Conservation (phyloP, 2,113 vertebrate species). For the Tichodroma muraria region DNA sequence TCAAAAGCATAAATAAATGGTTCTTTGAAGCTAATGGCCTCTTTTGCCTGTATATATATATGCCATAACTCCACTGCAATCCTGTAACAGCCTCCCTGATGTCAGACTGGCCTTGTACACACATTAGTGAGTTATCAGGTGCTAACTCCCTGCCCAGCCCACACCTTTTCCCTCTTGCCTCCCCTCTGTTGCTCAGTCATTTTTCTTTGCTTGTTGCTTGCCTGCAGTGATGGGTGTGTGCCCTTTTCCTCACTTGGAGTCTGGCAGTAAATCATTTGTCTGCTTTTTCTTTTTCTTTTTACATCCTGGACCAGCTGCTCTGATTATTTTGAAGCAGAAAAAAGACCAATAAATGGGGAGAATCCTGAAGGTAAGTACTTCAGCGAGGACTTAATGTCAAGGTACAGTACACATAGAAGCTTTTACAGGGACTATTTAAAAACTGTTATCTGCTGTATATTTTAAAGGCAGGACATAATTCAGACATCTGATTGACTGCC, state of each 20-base stretch:
- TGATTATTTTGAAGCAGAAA: conserved; percentile 38
- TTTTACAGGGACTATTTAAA: conserved; percentile 24
- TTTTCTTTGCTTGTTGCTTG: neutral
- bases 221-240: neutral
- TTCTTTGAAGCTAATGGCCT: neutral
- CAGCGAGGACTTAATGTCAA: conserved; percentile 41
- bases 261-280: neutral
- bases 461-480: conserved; percentile 33
- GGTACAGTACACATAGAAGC: conserved; percentile 7
- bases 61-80: neutral
- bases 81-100: neutral
- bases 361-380: conserved; percentile 41
- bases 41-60: neutral
- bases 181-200: neutral
- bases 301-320: neutral
- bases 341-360: conserved; percentile 5
- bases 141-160: neutral
- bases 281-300: neutral
- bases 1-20: neutral
- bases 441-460: neutral
- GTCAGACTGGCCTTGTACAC: neutral
- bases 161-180: neutral
- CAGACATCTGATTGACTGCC: conserved; percentile 17
- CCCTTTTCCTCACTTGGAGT: neutral
- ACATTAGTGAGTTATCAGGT: neutral